phyloP scores from a whole-genome alignment of 2,888 invertebrate species.

The Tinea semifulvella region DNA sequence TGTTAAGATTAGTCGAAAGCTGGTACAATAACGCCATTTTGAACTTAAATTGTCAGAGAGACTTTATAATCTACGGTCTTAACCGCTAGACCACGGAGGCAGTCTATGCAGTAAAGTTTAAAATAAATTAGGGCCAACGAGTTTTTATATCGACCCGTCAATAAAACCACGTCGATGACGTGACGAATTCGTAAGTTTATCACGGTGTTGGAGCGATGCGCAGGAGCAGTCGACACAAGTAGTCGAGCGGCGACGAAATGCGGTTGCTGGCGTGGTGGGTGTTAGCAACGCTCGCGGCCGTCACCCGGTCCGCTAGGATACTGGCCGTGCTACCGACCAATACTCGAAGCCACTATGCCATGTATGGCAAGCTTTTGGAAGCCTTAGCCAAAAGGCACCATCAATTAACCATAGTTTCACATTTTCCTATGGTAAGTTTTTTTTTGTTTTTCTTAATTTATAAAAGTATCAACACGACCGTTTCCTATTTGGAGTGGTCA shows the following conservation, averaged over 20 bases:
- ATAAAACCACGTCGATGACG: not conserved
- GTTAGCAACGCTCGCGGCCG: conserved; percentile 28
- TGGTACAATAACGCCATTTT: too few species aligned
- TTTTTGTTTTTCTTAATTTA: conserved; percentile 23
- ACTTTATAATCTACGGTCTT: too few species aligned
- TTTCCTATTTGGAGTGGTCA: too few species aligned
- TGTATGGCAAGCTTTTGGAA: conserved; percentile 56
- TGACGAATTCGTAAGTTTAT: not conserved
- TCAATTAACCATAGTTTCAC: conserved; percentile 54
- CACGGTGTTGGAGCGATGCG: conserved; percentile 2
- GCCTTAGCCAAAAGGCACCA: conserved; percentile 49
- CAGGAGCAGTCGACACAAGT: conserved; percentile 29
- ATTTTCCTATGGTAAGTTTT: conserved; percentile 55
- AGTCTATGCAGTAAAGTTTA: too few species aligned
- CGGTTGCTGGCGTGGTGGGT: conserved; percentile 34
- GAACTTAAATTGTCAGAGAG: too few species aligned
- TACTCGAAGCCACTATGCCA: conserved; percentile 62
- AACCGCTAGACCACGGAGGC: too few species aligned
- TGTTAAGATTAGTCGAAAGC: too few species aligned
- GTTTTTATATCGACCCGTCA: too few species aligned
- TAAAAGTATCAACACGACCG: too few species aligned
- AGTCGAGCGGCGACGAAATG: conserved; percentile 45
- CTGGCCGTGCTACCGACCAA: conserved; percentile 59
- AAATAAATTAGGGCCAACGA: too few species aligned
- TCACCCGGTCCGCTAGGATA: conserved; percentile 42